These are phyloP conservation scores for Hypotaenidia philippensis DNA, from an alignment of 2,797 vertebrate genomes.

Conservation along the genomic window DNA sequence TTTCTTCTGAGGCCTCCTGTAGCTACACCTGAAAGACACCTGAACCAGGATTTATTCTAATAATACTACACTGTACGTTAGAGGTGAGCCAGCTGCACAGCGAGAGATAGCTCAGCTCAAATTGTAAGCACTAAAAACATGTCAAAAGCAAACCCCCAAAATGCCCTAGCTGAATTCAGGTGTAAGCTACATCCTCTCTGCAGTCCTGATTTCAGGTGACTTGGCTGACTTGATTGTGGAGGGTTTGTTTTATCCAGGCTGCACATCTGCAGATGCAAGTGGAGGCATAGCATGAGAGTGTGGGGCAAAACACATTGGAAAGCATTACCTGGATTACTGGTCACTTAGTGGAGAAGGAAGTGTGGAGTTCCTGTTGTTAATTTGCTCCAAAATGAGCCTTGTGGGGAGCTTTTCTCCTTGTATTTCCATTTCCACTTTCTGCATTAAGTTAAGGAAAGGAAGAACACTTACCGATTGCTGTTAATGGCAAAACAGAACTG, in stretches of 20 bases:
- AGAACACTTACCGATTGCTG: neutral
- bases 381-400: neutral
- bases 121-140: neutral
- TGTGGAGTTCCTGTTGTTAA: neutral
- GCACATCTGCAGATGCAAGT: neutral
- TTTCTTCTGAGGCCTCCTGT: neutral
- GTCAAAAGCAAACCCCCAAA: neutral
- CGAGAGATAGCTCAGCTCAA: neutral
- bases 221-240: neutral
- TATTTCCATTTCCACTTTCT: neutral
- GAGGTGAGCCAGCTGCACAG: neutral
- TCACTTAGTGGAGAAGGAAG: neutral
- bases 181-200: neutral
- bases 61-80: neutral
- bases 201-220: neutral
- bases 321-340: neutral
- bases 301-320: neutral
- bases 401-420: neutral
- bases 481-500: neutral
- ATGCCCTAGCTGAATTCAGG: accelerated
- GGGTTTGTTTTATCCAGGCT: neutral
- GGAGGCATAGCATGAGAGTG: neutral
- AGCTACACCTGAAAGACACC: neutral
- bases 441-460: neutral
- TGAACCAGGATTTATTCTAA: neutral